phyloP scores from a whole-genome alignment of 2,797 vertebrate species.

The Sebastes vulpes region DNA sequence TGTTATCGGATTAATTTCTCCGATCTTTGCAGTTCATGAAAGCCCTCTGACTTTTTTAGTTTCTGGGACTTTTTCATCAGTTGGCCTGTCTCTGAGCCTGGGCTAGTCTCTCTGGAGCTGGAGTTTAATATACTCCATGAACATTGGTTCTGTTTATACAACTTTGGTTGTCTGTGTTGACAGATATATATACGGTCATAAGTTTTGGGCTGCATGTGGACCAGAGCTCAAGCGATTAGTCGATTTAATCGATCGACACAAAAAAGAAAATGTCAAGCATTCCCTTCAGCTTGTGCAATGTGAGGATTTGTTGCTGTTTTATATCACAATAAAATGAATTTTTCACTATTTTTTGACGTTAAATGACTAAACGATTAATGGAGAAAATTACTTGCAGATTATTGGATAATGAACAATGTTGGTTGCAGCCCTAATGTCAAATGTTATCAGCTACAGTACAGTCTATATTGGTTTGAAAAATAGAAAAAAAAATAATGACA shows the following conservation, averaged over 20 bases:
- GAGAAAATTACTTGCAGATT: not conserved
- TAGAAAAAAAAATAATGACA: not conserved
- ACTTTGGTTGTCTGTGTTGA: not conserved
- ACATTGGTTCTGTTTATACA: not conserved
- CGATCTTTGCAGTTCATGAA: too few species aligned
- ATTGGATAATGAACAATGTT: not conserved
- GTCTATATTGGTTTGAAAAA: not conserved
- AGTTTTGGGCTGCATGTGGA: accelerated
- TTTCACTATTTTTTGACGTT: not conserved
- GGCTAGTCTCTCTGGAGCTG: not conserved
- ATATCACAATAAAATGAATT: not conserved
- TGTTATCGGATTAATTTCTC: accelerated
- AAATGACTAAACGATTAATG: not conserved
- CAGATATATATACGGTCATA: not conserved
- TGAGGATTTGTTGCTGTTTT: not conserved
- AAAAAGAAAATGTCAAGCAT: not conserved
- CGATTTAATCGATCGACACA: not conserved
- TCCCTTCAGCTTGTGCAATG: not conserved
- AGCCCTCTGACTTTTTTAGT: not conserved
- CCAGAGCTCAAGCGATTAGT: not conserved
- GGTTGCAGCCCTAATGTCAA: not conserved
- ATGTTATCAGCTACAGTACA: not conserved
- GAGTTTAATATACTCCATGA: not conserved
- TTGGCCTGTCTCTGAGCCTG: not conserved
- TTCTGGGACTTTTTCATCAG: not conserved